Conservation (phyloP, 2,113 vertebrate genomes). For the Lipotes vexillifer region DNA sequence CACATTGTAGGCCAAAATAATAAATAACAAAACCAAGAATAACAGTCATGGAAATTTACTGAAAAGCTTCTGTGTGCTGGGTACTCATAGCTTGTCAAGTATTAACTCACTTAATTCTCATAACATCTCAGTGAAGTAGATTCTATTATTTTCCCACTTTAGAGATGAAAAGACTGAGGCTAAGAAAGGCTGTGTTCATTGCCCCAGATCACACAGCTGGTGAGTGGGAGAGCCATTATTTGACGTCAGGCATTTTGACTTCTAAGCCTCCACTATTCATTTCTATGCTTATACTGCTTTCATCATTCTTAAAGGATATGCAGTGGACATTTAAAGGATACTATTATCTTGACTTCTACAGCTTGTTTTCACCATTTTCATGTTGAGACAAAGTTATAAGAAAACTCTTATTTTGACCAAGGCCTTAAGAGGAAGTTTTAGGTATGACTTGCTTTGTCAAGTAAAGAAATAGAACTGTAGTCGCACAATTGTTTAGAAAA, state of each 20-base stretch:
- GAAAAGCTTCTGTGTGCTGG: background rate
- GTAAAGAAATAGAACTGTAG: background rate
- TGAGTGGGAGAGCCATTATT: fast-evolving
- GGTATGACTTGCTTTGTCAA: background rate
- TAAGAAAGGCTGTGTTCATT: fast-evolving
- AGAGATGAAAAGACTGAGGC: background rate
- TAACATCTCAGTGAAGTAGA: fast-evolving
- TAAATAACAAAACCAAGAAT: background rate
- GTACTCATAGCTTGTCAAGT: fast-evolving
- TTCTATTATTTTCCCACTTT: no score
- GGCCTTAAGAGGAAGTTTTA: background rate
- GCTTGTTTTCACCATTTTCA: background rate
- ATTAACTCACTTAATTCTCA: fast-evolving
- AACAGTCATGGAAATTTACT: no score
- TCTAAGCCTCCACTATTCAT: background rate
- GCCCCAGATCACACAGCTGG: fast-evolving
- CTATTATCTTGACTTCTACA: background rate
- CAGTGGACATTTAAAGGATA: background rate
- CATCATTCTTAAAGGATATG: no score
- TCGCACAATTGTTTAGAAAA: background rate
- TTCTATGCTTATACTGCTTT: background rate
- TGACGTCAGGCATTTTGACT: background rate
- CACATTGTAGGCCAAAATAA: fast-evolving
- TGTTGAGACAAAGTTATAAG: background rate
- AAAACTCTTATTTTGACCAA: background rate